Percentiles rank a stretch among this genome's conserved stretches.
Conservation (phyloP, 2,888 invertebrate species). For the Ypsolopha sequella region DNA sequence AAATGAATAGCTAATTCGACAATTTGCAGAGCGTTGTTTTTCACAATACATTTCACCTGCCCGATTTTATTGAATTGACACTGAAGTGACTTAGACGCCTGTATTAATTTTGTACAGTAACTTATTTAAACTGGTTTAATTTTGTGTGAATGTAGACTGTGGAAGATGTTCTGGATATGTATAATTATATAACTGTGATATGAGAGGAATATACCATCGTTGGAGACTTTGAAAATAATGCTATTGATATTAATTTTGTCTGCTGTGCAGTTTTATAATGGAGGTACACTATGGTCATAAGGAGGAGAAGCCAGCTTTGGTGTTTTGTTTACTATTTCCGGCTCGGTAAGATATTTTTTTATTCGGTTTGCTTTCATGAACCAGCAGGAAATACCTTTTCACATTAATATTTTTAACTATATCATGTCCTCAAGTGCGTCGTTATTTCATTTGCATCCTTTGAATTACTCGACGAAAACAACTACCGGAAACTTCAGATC, state of each 20-base stretch:
- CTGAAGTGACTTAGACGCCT: neutral
- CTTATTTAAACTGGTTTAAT: neutral
- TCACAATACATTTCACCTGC: no score
- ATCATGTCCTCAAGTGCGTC: constrained; percentile 67
- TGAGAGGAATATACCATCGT: constrained; percentile 47
- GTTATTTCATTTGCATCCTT: constrained; percentile 63
- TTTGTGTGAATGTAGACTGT: neutral
- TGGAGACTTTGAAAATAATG: neutral
- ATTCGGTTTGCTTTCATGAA: constrained; percentile 54
- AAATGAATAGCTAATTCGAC: no score
- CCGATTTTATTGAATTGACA: no score
- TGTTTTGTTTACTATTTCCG: constrained; percentile 35
- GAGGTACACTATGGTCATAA: constrained; percentile 50
- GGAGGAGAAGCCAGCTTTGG: constrained; percentile 66
- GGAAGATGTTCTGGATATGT: constrained; percentile 1
- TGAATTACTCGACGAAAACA: constrained; percentile 32
- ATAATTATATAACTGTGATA: constrained; percentile 50
- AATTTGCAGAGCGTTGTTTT: no score
- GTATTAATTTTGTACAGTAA: neutral
- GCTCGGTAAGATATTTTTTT: constrained; percentile 48
- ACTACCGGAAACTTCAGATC: constrained; percentile 63
- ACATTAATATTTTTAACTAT: constrained; percentile 68
- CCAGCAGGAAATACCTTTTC: constrained; percentile 71
- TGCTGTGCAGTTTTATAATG: constrained; percentile 31
- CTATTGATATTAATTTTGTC: constrained; percentile 9